phyloP scores from a whole-genome alignment of 2,113 vertebrate genomes.

The Periophthalmus modestus region DNA sequence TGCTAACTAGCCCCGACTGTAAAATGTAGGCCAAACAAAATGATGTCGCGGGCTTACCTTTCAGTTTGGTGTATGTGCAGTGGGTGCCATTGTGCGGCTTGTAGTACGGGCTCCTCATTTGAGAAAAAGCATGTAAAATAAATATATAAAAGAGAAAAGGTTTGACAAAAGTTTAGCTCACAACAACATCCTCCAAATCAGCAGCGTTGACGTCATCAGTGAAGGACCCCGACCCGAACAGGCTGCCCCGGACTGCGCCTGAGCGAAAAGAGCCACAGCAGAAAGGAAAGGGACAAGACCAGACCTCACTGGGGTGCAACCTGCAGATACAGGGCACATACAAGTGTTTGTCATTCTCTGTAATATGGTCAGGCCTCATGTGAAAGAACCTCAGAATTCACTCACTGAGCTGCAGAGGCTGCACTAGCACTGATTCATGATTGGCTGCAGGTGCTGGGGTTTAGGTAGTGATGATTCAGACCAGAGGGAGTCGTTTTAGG shows the following conservation, averaged over 20 bases:
- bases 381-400: no score
- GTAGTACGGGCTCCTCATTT: constrained; percentile 36
- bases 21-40: not conserved
- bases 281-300: not conserved
- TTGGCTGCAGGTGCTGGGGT: no score
- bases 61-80: constrained; percentile 43
- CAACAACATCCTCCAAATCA: constrained; percentile 51
- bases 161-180: constrained; percentile 26
- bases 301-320: no score
- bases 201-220: constrained; percentile 49
- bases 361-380: no score
- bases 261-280: constrained; percentile 25
- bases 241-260: constrained; percentile 37
- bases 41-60: constrained; percentile 47
- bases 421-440: no score
- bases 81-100: constrained; percentile 46
- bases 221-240: constrained; percentile 30
- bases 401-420: no score
- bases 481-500: no score
- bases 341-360: no score
- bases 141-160: constrained; percentile 1
- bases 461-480: no score
- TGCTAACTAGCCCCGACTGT: constrained; percentile 9
- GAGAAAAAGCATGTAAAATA: not conserved
- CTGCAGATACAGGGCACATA: no score